Base-by-base conservation (phyloP, 2,888 invertebrate genomes). In the Cerastis leucographa region DNA sequence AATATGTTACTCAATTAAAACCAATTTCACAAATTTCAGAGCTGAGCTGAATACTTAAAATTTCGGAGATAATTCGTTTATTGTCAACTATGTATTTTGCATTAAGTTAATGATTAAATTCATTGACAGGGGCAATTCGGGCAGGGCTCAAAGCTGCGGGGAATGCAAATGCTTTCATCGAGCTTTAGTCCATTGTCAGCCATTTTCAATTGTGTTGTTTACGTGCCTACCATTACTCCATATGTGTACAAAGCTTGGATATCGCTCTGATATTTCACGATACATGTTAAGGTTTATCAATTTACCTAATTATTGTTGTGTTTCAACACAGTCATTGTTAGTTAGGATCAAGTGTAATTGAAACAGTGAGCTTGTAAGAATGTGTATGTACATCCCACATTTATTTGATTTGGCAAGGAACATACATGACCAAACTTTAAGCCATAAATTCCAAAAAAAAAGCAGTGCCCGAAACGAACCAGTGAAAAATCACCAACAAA, bases 31-130 rank as follows among this genome's bases (percentile, higher is more conserved):
- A 67, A 80, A 77, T 69, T 74, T 67, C 40, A 49, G 25, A 70
- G 62, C 77, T 74, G 80, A 80, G 65, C 68, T 59, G 87, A 87
- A 88, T 87, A 76, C 64, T 68, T 61, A 79, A 83, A 71, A 51
- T 56, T 73, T 76, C 22, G 46, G 40, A 19, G 29, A 65, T 80
- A 86, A 87, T 83, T 69, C 46, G 35, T 68, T 84, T 84, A 84
- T 73, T 73, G 79, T 74, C 85, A 75, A 82, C 71, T 71, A 75
- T 74, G 64, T 76, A 79, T 73, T 84, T 81, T 68, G 66, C 59
- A 67, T 76, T 75, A 14, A 72, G 80, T 74, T 76, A 35, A 71
- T 78, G 71, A 71, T 65, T 42, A 59, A 65, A 73, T 65, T 64
- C 35, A 64, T 66, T 79, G 73, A 70, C 80, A 74, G 65, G n/a